These are phyloP conservation scores for Pegoplata infirma DNA, from an alignment of 2,888 invertebrate species.

Conservation along the genomic window DNA sequence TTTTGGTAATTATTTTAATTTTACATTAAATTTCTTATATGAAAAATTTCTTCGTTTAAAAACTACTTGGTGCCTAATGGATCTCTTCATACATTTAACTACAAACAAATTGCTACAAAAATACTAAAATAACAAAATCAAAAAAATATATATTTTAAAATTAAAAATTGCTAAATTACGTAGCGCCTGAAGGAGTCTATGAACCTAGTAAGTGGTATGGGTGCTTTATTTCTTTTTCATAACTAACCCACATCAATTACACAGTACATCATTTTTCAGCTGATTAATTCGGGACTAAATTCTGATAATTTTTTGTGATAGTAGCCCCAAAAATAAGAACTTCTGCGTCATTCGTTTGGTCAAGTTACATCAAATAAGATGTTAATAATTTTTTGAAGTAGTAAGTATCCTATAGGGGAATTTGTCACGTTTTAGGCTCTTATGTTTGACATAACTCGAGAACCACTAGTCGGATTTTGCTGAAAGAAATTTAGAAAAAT, in stretches of 20 bases:
- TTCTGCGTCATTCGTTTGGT: too few relatives aligned
- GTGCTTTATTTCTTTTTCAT: conserved; percentile 76
- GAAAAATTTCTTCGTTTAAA: conserved; percentile 54
- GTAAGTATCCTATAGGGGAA: too few relatives aligned
- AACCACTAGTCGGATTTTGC: too few relatives aligned
- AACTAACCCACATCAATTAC: conserved; percentile 57
- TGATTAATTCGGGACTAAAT: too few relatives aligned
- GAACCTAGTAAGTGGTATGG: conserved; percentile 79
- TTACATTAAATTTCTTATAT: conserved; percentile 54
- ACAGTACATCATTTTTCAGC: too few relatives aligned
- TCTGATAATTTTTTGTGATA: too few relatives aligned
- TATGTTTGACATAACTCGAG: too few relatives aligned
- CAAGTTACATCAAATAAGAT: too few relatives aligned
- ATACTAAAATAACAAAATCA: conserved; percentile 41
- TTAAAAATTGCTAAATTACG: conserved; percentile 65
- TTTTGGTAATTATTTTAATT: conserved; percentile 48
- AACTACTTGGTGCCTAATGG: conserved; percentile 55
- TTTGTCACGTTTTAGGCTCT: too few relatives aligned
- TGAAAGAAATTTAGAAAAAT: too few relatives aligned
- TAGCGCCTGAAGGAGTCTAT: conserved; percentile 78
- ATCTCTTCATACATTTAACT: conserved; percentile 47
- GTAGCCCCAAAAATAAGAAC: too few relatives aligned
- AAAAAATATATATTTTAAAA: conserved; percentile 60
- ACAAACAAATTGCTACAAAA: conserved; percentile 43
- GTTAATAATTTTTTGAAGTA: too few relatives aligned